Evolutionary conservation across 2,888 invertebrate species (phyloP), one percentile per base, ranked within the genome.

Genomic region (Saturnia japonica): DNA sequence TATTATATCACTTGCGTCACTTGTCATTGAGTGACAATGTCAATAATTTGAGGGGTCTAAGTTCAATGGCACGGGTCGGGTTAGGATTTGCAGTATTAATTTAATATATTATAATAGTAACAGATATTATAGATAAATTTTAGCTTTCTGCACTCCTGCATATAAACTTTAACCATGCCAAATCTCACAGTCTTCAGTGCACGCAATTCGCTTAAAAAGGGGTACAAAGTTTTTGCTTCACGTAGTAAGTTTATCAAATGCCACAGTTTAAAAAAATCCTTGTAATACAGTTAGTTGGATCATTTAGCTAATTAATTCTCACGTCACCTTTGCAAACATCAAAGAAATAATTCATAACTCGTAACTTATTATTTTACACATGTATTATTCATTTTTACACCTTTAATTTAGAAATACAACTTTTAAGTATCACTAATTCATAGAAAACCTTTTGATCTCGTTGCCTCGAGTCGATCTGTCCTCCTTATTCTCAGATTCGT

Each of bases 391-490:
- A 62, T 34, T 34, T 62, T 28, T 62, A 40, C 40, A 64, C 64
- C 64, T 64, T 40, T 40, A 64, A 64, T n/a, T 34, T 64, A 64
- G 19, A 40, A 11, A 64, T 64, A 64, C 40, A 19, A 64, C 8
- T 19, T 64, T 64, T 8, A 40, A 40, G 40, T 64, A 64, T 34
- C 64, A 40, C 14, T 64, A 64, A 64, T 40, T 64, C 40, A 40
- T 40, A 34, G 16, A n/a, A 64, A 64, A 40, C 40, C 64, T 19
- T 64, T 64, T 64, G 64, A 64, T 64, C 64, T 60, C 22, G n/a
- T 25, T 57, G 57, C 22, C 57, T 25, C 47, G 14, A 25, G 57
- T 34, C 40, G 40, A n/a, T 64, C 40, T 40, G 40, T 40, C 40
- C 40, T 34, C 64, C 19, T 64, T 64, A 64, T 40, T 25, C 40